Conservation (phyloP, 64 coral and sea anemone genomes). For the Dendronephthya gigantea region DNA sequence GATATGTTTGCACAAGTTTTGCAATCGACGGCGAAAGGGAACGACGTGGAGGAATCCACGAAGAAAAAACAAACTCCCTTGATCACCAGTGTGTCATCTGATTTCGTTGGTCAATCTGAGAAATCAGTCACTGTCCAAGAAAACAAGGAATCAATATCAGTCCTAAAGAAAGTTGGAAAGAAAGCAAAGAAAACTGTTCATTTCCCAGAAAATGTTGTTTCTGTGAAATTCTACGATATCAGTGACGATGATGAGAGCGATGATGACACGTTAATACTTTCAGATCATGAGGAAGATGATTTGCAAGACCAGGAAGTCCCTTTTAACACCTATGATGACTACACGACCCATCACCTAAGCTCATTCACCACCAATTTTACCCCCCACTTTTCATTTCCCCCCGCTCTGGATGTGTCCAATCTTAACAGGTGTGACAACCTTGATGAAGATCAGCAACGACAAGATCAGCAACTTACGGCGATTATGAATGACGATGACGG, state of each 20-base stretch:
- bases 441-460: not conserved
- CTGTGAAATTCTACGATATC: not conserved
- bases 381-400: not conserved
- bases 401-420: not conserved
- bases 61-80: not conserved
- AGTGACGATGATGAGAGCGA: not conserved
- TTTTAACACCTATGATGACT: not conserved
- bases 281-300: not conserved
- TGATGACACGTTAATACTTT: not conserved
- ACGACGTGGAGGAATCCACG: not conserved
- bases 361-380: not conserved
- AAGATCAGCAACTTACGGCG: not conserved
- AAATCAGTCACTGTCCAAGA: not conserved
- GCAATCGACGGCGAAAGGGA: not conserved
- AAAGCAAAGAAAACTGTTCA: not conserved
- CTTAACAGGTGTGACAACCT: not conserved
- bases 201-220: not conserved
- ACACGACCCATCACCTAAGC: not conserved
- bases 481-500: not conserved
- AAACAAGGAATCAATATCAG: not conserved
- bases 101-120: not conserved
- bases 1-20: not conserved
- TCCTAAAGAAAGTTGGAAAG: not conserved
- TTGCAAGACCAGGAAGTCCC: not conserved
- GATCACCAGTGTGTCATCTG: not conserved